Base-by-base conservation (phyloP, 2,888 invertebrate species). In the Ectropis crepuscularia region DNA sequence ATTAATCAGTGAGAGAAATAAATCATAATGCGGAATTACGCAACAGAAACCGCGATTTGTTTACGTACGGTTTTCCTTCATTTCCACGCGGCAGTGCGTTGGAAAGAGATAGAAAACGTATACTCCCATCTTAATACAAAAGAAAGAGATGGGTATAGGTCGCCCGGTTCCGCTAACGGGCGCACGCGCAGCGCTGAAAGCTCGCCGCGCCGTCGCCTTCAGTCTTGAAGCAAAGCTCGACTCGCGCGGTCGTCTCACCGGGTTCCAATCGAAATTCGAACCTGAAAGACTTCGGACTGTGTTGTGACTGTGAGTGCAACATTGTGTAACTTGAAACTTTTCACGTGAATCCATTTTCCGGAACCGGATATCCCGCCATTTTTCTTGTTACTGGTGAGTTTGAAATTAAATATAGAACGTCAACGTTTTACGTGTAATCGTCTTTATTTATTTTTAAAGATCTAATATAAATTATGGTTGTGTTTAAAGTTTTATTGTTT, bases 371-470 rank as follows among this genome's bases (percentile, higher is more conserved):
- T 70, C 69, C 71, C 70, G 71, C 70, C 74, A 71, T 76, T 81
- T 80, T 78, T 87, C 86, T 85, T 79, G 69, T 77, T 67, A 76
- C 78, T 84, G 90, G 92, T 92, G 85, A 89, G 92, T 92, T 90
- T 89, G 80, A 87, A 89, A 90, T 91, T 92, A 90, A 89, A 90
- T 90, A 86, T 92, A 92, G 91, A 87, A 82, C 83, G 63, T 80
- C 78, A 80, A 81, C 76, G 80, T 89, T 80, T 41, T 80, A 86
- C 83, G 87, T 86, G 86, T 86, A 88, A 88, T 86, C 81, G 85
- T 88, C 87, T 83, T 81, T 83, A 85, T 51, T 51, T 86, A 70
- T 66, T 64, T 66, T 80, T 72, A 72, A 74, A 5, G 41, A 41
- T 41, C 16, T 41, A 2, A 0, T 6, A 41, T 51, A 41, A 51